These are phyloP conservation scores for Phaonia tiefii DNA, from an alignment of 2,888 invertebrate genomes.

Conservation along the genomic window DNA sequence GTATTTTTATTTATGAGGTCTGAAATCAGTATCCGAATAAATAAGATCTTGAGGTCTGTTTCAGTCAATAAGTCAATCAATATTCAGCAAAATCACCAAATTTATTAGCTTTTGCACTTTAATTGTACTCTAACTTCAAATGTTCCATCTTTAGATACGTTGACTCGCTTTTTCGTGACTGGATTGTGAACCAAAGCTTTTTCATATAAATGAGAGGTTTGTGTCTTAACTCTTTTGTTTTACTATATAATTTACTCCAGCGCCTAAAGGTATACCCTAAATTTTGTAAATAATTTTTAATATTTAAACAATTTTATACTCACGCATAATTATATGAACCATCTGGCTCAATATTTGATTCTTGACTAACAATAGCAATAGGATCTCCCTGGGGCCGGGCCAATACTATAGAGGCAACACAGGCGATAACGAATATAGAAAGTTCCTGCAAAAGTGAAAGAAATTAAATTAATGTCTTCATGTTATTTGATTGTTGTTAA, in stretches of 20 bases:
- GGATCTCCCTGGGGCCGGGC: slow-evolving; percentile 84
- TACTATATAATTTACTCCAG: background rate
- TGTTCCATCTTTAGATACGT: too few species aligned
- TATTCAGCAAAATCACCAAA: too few species aligned
- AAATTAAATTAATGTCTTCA: slow-evolving; percentile 32
- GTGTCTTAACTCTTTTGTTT: slow-evolving; percentile 70
- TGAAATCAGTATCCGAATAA: too few species aligned
- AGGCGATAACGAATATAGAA: slow-evolving; percentile 74
- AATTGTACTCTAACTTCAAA: too few species aligned
- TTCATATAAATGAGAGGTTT: slow-evolving; percentile 60
- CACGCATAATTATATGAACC: slow-evolving; percentile 88
- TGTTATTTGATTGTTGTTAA: background rate
- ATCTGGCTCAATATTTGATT: slow-evolving; percentile 87
- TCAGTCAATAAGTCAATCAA: too few species aligned
- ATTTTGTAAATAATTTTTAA: background rate
- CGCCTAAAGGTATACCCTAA: slow-evolving; percentile 69
- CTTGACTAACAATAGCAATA: slow-evolving; percentile 86
- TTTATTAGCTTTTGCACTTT: too few species aligned
- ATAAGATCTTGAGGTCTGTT: too few species aligned
- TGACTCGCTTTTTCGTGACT: too few species aligned
- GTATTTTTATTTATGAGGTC: too few species aligned
- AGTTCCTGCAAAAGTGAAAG: slow-evolving; percentile 74
- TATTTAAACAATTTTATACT: slow-evolving; percentile 66
- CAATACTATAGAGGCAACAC: slow-evolving; percentile 79
- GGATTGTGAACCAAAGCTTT: slow-evolving; percentile 29